These are phyloP conservation scores for Orussus abietinus DNA, from an alignment of 1,140 invertebrate species.

Conservation along the genomic window DNA sequence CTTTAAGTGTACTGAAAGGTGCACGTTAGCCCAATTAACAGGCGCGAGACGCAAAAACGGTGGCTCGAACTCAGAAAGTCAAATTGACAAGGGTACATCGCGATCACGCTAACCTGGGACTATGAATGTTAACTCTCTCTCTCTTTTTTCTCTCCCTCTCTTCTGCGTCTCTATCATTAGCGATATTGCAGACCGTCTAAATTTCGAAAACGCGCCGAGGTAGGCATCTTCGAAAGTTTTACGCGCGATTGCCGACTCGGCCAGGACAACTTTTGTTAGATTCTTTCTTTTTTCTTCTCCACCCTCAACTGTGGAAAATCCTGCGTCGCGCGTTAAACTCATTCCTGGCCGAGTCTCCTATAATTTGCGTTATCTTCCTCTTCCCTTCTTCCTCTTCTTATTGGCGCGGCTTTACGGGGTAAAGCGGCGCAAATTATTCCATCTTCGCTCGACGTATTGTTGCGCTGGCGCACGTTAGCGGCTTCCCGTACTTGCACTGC, in stretches of 20 bases:
- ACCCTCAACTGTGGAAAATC: no score
- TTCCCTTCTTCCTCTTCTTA: slow-evolving; percentile 11
- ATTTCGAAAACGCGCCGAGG: no score
- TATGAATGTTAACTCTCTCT: slow-evolving; percentile 11
- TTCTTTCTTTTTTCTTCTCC: no score
- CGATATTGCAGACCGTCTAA: slow-evolving; percentile 33
- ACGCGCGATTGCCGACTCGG: no score
- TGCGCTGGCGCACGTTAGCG: slow-evolving; percentile 19
- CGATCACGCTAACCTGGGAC: slow-evolving; percentile 43
- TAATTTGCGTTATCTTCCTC: slow-evolving; percentile 14
- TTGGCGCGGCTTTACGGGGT: slow-evolving; percentile 47
- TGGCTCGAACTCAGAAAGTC: no score
- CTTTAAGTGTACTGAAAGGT: no score
- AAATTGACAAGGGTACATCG: no score
- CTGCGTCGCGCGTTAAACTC: slow-evolving; percentile 8
- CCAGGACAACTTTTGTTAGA: no score
- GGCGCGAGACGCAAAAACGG: no score
- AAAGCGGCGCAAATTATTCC: slow-evolving; percentile 50
- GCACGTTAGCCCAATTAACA: no score
- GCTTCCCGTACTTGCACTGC: slow-evolving; percentile 37
- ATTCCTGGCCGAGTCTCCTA: slow-evolving; percentile 27
- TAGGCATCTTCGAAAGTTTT: no score
- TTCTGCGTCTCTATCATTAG: slow-evolving; percentile 24
- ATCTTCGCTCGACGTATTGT: slow-evolving; percentile 17
- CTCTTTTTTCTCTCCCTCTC: slow-evolving; percentile 1